Base-by-base conservation (phyloP, 2,888 invertebrate genomes). In the Hedya salicella region DNA sequence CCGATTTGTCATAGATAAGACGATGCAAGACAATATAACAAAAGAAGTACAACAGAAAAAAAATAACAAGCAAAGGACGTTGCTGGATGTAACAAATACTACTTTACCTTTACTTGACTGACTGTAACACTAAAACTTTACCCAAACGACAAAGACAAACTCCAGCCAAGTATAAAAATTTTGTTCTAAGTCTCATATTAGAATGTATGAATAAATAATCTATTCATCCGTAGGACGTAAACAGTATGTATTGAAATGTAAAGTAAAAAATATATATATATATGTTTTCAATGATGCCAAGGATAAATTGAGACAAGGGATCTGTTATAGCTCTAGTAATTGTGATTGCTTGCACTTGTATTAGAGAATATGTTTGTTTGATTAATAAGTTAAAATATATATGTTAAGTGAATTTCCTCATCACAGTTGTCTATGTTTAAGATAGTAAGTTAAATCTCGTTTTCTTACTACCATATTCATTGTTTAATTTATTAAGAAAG, bases 91-190 rank as follows among this genome's bases (percentile, higher is more conserved):
- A 21, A 48, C 48, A 48, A 13, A 13, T 13, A 6, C 13, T 11
- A 4, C 48, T 21, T 0, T 9, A 6, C 17, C 44, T 1, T 17
- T 14, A 2, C 3, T 2, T 30, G 16, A 16, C 30, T 50, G 50
- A 50, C 52, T 36, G 0, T 36, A 11, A 32, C 11, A 17, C 8
- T 17, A 17, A 16, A 36, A 3, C 16, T 8, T 36, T 17, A 14
- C 36, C 36, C 9, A 17, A 52, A 32, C 32, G 52, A 36, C 36
- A 52, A 9, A 36, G 36, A 52, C 52, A 17, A 17, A n/a, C 17
- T 46, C 46, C 46, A 13, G 2, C 46, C 8, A 46, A 46, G 19
- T 46, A 46, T 46, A 16, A 17, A 17, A 19, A 46, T 46, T 46
- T 46, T 46, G 46, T 46, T 9, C 46, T 46, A 1, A 19, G 17